phyloP scores from a whole-genome alignment of 2,797 vertebrate genomes.

The Cetoscarus ocellatus region DNA sequence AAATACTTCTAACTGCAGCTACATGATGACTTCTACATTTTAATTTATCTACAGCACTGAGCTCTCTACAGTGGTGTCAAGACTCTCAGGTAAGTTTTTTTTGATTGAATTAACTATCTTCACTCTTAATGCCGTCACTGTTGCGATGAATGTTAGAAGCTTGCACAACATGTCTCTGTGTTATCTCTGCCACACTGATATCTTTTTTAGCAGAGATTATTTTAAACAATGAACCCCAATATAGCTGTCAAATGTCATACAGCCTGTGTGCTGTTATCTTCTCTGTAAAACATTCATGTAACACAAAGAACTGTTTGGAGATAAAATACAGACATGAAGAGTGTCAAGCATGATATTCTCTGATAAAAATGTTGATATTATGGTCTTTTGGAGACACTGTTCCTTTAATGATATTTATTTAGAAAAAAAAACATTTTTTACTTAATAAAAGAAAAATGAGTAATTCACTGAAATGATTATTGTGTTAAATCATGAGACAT shows the following conservation, averaged over 20 bases:
- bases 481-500: too few species aligned
- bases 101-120: neutral
- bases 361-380: too few species aligned
- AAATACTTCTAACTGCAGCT: neutral
- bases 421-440: too few species aligned
- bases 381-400: too few species aligned
- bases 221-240: constrained; percentile 23
- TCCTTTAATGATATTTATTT: too few species aligned
- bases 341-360: too few species aligned
- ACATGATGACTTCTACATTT: neutral
- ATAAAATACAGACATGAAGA: neutral
- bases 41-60: constrained; percentile 55
- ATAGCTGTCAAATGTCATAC: neutral
- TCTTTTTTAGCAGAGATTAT: constrained; percentile 21
- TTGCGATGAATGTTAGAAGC: constrained; percentile 12
- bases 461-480: too few species aligned
- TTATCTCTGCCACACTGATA: constrained; percentile 60
- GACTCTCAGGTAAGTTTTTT: constrained; percentile 65
- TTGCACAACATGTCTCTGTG: constrained; percentile 28
- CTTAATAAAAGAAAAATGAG: too few species aligned
- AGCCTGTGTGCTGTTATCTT: constrained; percentile 9
- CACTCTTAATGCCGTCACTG: neutral
- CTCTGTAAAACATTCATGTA: constrained; percentile 7
- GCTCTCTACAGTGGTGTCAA: constrained; percentile 61
- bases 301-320: constrained; percentile 7